Percentiles rank a stretch among this genome's conserved stretches.
These are phyloP conservation scores for Apamea sordens DNA, from an alignment of 2,888 invertebrate species.

Conservation along the genomic window DNA sequence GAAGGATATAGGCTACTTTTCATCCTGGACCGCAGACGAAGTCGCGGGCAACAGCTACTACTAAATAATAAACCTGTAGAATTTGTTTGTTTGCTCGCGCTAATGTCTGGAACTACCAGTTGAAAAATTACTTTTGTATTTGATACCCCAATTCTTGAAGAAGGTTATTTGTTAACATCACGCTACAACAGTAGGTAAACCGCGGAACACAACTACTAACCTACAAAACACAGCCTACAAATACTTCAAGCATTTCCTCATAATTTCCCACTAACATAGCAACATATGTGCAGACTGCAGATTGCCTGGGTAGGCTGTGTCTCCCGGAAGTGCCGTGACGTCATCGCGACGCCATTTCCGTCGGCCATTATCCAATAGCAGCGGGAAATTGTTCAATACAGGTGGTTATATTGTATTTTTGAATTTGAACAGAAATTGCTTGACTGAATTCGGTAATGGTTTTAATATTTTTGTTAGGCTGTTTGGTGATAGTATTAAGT, in stretches of 20 bases:
- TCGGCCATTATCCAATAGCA: constrained; percentile 81
- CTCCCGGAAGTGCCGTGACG: constrained; percentile 76
- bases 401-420: constrained; percentile 55
- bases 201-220: neutral
- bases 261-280: constrained; percentile 20
- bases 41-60: too few relatives aligned
- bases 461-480: neutral
- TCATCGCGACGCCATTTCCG: constrained; percentile 83
- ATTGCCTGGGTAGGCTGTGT: constrained; percentile 50
- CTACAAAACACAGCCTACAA: neutral
- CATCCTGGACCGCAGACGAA: too few relatives aligned
- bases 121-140: neutral
- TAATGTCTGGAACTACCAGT: neutral
- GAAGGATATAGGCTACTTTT: too few relatives aligned
- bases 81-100: too few relatives aligned
- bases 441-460: neutral
- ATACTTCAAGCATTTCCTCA: neutral
- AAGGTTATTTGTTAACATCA: neutral
- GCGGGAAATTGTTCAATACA: constrained; percentile 75
- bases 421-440: constrained; percentile 19
- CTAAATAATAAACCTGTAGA: too few relatives aligned
- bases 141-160: neutral
- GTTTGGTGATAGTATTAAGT: neutral
- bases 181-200: neutral
- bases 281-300: constrained; percentile 45